Evolutionary conservation across 2,113 vertebrate species (phyloP).

Genomic region (Ciconia stormi): DNA sequence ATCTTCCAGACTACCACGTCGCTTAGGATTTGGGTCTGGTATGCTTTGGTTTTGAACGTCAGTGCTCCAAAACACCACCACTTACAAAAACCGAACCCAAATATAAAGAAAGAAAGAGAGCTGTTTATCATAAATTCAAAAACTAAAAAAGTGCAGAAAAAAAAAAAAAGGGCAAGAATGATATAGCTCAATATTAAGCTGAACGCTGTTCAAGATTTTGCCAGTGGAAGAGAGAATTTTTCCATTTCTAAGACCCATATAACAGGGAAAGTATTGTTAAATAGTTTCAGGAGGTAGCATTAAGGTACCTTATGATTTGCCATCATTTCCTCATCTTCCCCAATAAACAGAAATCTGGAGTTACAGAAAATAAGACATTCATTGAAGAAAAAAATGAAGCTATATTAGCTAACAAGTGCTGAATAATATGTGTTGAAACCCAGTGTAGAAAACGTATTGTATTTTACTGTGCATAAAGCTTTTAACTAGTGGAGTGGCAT

Average conservation of each 20-base stretch:
- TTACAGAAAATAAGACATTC: background rate
- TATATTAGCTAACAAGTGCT: background rate
- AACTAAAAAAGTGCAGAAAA: background rate
- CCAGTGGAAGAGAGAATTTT: background rate
- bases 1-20: slow-evolving; percentile 42
- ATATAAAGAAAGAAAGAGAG: background rate
- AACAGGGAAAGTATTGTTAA: background rate
- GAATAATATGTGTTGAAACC: background rate
- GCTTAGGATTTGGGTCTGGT: slow-evolving; percentile 1
- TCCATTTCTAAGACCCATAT: background rate
- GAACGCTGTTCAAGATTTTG: background rate
- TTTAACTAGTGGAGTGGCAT: background rate
- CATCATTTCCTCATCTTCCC: background rate
- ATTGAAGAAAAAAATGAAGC: background rate
- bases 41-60: slow-evolving; percentile 29
- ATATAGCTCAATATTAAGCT: background rate
- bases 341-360: background rate
- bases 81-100: background rate
- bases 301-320: background rate
- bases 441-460: background rate
- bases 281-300: background rate
- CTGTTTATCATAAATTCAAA: background rate
- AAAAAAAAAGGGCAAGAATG: background rate
- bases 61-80: background rate
- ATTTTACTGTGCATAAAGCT: background rate